Evolutionary conservation across 2,113 vertebrate genomes (phyloP).

Genomic region (Lepus americanus): DNA sequence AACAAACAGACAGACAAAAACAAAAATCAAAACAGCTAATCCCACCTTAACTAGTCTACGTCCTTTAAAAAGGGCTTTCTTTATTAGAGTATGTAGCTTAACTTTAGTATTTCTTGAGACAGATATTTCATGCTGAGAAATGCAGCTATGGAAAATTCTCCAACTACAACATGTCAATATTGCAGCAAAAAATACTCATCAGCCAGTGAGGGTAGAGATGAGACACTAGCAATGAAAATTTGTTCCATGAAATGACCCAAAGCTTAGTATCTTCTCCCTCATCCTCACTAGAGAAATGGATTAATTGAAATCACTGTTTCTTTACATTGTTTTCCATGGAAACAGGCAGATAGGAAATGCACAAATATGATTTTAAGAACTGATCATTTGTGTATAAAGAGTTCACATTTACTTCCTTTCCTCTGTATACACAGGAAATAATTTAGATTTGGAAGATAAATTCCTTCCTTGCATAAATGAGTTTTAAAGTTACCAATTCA

Average conservation of each 20-base stretch:
- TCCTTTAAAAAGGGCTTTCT: neutral
- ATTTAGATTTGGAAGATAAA: neutral
- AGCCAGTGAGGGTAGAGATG: neutral
- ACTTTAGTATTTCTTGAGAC: neutral
- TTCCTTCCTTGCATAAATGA: neutral
- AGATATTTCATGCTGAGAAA: neutral
- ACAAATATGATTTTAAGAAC: neutral
- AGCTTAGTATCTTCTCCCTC: neutral
- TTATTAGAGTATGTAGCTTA: neutral
- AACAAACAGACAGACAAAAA: neutral
- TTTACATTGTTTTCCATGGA: neutral
- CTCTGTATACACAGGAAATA: neutral
- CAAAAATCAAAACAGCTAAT: too few relatives aligned
- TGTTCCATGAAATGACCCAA: neutral
- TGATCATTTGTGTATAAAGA: neutral
- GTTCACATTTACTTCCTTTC: neutral
- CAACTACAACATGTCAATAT: neutral
- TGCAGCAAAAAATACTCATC: neutral
- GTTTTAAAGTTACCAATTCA: neutral
- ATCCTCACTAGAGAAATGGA: neutral
- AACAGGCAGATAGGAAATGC: neutral
- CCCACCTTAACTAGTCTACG: neutral
- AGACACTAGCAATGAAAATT: neutral
- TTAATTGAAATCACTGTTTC: neutral
- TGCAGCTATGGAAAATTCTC: neutral